These are phyloP conservation scores for Drosophila subpulchrella DNA, from an alignment of 1,140 invertebrate genomes.

Conservation along the genomic window DNA sequence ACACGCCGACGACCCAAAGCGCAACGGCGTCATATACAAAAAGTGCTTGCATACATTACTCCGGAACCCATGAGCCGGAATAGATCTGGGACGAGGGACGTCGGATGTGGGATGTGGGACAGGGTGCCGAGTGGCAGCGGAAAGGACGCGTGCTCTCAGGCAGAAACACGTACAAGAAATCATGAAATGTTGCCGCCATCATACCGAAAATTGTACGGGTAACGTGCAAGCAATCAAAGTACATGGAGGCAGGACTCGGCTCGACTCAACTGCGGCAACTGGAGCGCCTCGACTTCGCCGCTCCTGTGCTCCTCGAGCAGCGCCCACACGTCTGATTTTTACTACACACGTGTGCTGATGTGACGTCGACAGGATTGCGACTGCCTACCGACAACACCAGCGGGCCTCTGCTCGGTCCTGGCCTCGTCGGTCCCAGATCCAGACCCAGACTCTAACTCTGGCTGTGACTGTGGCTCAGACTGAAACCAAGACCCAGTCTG, in stretches of 20 bases:
- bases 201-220: slow-evolving; percentile 82
- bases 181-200: slow-evolving; percentile 84
- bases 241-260: slow-evolving; percentile 50
- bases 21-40: slow-evolving; percentile 44
- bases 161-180: slow-evolving; percentile 80
- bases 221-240: slow-evolving; percentile 83
- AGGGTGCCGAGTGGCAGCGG: neutral
- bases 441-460: slow-evolving; percentile 1
- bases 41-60: slow-evolving; percentile 63
- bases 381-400: slow-evolving; percentile 58
- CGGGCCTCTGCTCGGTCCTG: slow-evolving; percentile 14
- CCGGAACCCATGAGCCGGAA: slow-evolving; percentile 11
- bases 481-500: slow-evolving; percentile 15
- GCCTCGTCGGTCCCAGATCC: neutral
- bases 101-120: neutral
- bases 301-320: slow-evolving; percentile 14
- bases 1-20: slow-evolving; percentile 40
- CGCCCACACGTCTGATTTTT: slow-evolving; percentile 76
- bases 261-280: slow-evolving; percentile 5
- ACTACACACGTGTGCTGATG: slow-evolving; percentile 79
- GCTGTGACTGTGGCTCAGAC: neutral
- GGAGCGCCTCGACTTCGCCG: slow-evolving; percentile 1
- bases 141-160: slow-evolving; percentile 62
- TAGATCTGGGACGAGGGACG: slow-evolving; percentile 1
- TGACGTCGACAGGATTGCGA: slow-evolving; percentile 73